phyloP scores from a whole-genome alignment of 2,888 invertebrate genomes.

The Eupithecia exiguata region DNA sequence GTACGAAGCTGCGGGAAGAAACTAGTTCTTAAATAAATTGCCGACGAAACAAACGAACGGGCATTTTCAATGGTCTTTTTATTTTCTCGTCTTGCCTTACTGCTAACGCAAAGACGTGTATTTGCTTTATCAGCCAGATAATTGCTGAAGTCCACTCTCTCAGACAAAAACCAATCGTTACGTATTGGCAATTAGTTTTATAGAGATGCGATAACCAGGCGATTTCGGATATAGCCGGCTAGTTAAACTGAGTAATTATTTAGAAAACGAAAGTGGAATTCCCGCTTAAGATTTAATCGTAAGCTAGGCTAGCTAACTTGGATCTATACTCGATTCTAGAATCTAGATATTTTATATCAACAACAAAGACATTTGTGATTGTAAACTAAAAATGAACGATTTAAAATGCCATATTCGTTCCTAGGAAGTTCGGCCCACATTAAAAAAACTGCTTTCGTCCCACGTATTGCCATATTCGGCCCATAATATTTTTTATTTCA shows the following conservation, averaged over 20 bases:
- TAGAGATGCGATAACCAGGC: background rate
- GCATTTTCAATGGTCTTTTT: no score
- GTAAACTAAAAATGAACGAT: no score
- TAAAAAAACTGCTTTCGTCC: no score
- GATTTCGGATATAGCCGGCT: background rate
- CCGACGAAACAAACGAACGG: no score
- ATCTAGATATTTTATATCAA: background rate
- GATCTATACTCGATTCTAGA: background rate
- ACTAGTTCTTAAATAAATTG: no score
- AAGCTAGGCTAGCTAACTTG: background rate
- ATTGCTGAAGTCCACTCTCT: background rate
- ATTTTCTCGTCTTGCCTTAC: background rate
- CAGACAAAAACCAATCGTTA: background rate
- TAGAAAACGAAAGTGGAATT: background rate
- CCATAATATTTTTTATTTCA: no score
- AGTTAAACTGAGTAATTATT: slow-evolving; percentile 2
- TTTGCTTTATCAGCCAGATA: background rate
- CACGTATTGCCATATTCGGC: no score
- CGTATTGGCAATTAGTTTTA: background rate
- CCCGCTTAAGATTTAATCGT: background rate
- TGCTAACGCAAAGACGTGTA: background rate
- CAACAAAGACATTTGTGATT: background rate
- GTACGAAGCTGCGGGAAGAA: no score
- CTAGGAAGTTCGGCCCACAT: no score
- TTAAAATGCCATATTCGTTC: no score